Percentiles rank a stretch among this genome's conserved stretches.
phyloP scores from a whole-genome alignment of 2,113 vertebrate genomes.

The Macquaria ambigua region DNA sequence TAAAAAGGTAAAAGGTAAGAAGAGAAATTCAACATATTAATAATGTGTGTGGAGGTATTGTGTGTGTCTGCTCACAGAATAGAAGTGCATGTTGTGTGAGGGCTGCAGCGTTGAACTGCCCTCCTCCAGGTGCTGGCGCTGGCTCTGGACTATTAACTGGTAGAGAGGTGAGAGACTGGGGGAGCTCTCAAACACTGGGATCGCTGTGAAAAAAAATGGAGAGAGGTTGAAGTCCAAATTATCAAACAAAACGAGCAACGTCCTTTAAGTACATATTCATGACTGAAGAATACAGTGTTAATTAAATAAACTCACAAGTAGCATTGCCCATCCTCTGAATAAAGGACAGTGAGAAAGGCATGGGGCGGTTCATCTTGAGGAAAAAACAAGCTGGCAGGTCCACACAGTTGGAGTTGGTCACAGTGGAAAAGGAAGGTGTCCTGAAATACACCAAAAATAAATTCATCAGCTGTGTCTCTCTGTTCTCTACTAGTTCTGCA shows the following conservation, averaged over 20 bases:
- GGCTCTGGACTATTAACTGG: slow-evolving; percentile 94
- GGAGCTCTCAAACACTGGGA: slow-evolving; percentile 90
- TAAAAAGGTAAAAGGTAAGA: no score
- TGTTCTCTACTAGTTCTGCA: neutral
- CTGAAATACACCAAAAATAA: slow-evolving; percentile 60
- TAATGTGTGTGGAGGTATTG: neutral
- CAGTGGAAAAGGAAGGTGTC: slow-evolving; percentile 94
- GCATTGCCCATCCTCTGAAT: slow-evolving; percentile 93
- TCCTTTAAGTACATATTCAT: neutral
- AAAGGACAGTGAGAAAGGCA: slow-evolving; percentile 94
- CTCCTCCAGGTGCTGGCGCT: slow-evolving; percentile 90
- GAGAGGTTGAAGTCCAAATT: neutral
- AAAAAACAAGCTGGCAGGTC: slow-evolving; percentile 98
- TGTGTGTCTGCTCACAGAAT: slow-evolving; percentile 88
- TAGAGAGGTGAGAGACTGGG: slow-evolving; percentile 90
- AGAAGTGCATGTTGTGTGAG: slow-evolving; percentile 94
- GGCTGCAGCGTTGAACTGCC: slow-evolving; percentile 77
- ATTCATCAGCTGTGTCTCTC: neutral
- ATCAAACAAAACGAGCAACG: neutral
- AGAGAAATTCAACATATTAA: neutral
- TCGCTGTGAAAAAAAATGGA: slow-evolving; percentile 81
- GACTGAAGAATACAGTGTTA: neutral
- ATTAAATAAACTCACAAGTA: slow-evolving; percentile 86
- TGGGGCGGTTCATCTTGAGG: slow-evolving; percentile 94
- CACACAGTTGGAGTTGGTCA: slow-evolving; percentile 97